These are phyloP conservation scores for Myotis pilosus DNA, from an alignment of 2,797 vertebrate species.

Conservation along the genomic window DNA sequence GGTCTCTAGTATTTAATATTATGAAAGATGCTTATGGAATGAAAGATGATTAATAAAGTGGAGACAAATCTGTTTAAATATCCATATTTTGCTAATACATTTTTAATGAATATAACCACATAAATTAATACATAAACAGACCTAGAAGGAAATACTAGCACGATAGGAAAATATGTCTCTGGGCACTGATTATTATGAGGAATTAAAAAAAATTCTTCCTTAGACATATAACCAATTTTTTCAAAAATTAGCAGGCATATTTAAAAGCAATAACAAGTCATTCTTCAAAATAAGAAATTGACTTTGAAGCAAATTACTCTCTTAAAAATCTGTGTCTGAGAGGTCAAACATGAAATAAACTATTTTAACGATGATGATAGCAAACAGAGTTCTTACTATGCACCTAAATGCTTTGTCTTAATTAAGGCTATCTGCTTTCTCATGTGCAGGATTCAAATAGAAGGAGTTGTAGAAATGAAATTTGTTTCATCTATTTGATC, in stretches of 20 bases:
- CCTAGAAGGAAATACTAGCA: neutral
- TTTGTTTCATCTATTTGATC: neutral
- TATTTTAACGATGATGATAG: neutral
- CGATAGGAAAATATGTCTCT: neutral
- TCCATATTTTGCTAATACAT: neutral
- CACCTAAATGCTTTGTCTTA: neutral
- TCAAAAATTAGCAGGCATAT: neutral
- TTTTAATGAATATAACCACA: neutral
- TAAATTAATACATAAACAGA: neutral
- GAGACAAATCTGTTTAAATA: neutral
- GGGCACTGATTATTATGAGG: neutral
- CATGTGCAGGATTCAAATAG: neutral
- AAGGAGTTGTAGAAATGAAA: neutral
- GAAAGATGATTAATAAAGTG: neutral
- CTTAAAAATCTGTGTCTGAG: neutral
- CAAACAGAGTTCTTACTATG: neutral
- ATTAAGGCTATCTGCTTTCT: conserved; percentile 20
- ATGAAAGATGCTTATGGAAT: neutral
- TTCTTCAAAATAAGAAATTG: neutral
- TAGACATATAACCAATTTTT: neutral
- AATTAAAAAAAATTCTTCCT: neutral
- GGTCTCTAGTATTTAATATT: neutral
- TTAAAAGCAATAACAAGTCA: neutral
- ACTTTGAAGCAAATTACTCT: neutral
- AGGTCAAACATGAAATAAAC: neutral